Evolutionary conservation across 2,113 vertebrate species (phyloP).

Genomic region (Periophthalmodon schlosseri): DNA sequence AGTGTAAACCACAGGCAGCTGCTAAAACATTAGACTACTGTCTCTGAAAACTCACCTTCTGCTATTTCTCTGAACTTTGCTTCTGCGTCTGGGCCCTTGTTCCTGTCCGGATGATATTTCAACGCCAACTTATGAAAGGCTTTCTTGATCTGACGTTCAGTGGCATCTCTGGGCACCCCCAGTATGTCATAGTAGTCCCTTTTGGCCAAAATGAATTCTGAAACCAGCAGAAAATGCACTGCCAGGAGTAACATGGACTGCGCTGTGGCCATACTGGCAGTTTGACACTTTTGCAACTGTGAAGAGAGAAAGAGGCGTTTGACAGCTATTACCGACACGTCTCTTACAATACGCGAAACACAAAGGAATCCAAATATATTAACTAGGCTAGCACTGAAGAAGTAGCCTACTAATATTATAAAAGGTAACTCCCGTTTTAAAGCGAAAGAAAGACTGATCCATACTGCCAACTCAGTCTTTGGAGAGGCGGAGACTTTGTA

Average conservation of each 20-base stretch:
- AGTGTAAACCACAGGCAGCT: neutral
- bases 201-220: constrained; percentile 90
- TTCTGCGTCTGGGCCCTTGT: constrained; percentile 92
- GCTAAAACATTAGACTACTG: neutral
- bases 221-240: constrained; percentile 91
- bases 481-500: neutral
- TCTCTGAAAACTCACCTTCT: constrained; percentile 75
- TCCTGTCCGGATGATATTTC: constrained; percentile 96
- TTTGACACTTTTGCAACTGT: constrained; percentile 54
- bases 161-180: constrained; percentile 90
- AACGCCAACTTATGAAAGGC: constrained; percentile 95
- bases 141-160: constrained; percentile 95
- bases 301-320: constrained; percentile 17
- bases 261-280: constrained; percentile 83
- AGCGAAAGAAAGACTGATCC: neutral
- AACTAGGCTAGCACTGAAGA: neutral
- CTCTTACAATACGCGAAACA: neutral
- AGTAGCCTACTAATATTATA: neutral
- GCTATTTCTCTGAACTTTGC: constrained; percentile 94
- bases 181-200: constrained; percentile 94
- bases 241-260: constrained; percentile 86
- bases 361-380: neutral
- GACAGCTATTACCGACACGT: constrained; percentile 5
- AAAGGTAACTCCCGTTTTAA: neutral
- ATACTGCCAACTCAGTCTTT: constrained; percentile 3